Evolutionary conservation across 2,888 invertebrate genomes (phyloP), one percentile per base, ranked within the genome.

Genomic region (Nycteola revayana): DNA sequence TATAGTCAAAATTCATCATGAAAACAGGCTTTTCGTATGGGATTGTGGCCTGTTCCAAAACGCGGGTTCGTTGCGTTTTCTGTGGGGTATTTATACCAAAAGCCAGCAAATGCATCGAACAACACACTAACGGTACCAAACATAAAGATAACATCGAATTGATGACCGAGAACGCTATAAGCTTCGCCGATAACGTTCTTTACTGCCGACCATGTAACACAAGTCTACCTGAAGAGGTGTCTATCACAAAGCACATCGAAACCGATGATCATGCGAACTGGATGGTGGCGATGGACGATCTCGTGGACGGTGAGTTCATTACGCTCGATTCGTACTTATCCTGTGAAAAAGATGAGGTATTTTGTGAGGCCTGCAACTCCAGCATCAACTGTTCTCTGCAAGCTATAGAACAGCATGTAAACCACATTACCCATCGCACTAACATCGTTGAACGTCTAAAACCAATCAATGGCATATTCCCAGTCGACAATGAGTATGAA

Each of bases 71-170:
- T 30, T 83, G 82, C 48, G 54, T 76, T 28, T 75, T 75, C 48
- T 83, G 82, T 53, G 80, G 74, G 20, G 79, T 80, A 1, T 68
- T 59, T 45, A 75, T 83, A 44, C 76, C 82, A 9, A 82, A 80
- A 39, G 75, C 79, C 1, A 69, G 58, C 28, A 78, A 72, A 72
- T 80, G 78, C 42, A 80, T 83, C 33, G 79, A 80, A 32, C 76
- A 82, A 45, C 82, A 83, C 44, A 66, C 62, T 9, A 75, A 78
- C 35, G 81, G 80, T 4, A 57, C 66, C 10, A 77, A 70, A 51
- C 82, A 83, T 43, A 76, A 74, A 39, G 76, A 79, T 9, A 74
- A 74, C 26, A 69, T 79, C 10, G 66, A 71, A 28, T 51, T 75
- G 25, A 75, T 77, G 74, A 51, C 62, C 18, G 68, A 73, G 36